These are phyloP conservation scores for Fundulus diaphanus DNA, from an alignment of 2,797 vertebrate genomes.

Conservation along the genomic window DNA sequence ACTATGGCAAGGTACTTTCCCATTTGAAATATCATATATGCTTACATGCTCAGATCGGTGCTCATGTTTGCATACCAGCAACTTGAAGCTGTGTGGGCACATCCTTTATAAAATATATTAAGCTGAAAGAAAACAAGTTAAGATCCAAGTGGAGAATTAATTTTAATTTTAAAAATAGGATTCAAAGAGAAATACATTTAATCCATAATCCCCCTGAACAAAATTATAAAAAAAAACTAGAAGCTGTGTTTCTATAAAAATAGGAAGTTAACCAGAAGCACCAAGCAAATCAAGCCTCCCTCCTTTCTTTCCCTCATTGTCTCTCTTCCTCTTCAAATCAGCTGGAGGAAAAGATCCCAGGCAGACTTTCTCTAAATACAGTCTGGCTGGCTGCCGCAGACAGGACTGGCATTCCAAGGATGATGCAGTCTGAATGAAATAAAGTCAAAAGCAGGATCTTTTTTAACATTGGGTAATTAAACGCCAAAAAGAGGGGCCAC, in stretches of 20 bases:
- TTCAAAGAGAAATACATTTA: neutral
- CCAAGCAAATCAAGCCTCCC: slow-evolving; percentile 58
- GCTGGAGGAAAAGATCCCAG: slow-evolving; percentile 55
- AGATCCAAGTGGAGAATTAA: neutral
- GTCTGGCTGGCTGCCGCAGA: slow-evolving; percentile 60
- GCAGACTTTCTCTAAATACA: slow-evolving; percentile 64
- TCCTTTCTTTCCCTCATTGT: slow-evolving; percentile 68
- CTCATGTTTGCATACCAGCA: neutral
- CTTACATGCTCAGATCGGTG: neutral
- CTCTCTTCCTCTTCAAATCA: slow-evolving; percentile 72
- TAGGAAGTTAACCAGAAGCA: slow-evolving; percentile 68
- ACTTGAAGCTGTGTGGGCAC: neutral
- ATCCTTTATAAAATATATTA: neutral
- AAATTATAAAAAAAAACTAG: neutral
- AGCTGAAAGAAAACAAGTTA: neutral
- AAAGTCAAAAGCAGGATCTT: neutral
- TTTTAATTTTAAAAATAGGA: neutral
- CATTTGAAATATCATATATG: neutral
- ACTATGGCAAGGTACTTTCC: neutral
- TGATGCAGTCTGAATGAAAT: slow-evolving; percentile 17
- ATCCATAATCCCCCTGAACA: too few relatives aligned
- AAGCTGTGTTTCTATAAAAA: slow-evolving; percentile 32
- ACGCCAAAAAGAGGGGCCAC: neutral
- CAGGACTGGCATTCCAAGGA: neutral
- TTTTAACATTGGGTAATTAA: neutral